phyloP scores from a whole-genome alignment of 2,888 invertebrate genomes.

The Strigamia crassipes region DNA sequence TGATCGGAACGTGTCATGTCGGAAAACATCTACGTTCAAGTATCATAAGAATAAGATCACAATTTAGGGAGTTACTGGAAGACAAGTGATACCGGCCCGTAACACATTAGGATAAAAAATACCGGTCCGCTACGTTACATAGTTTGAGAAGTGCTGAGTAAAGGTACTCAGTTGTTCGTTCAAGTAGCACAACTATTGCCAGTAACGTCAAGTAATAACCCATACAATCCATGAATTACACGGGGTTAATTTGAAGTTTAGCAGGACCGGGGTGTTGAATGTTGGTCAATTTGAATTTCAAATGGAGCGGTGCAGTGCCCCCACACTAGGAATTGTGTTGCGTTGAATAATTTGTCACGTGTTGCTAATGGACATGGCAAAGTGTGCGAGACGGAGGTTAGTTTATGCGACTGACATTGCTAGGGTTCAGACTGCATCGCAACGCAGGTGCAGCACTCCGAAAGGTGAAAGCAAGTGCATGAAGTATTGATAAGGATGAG shows the following conservation, averaged over 20 bases:
- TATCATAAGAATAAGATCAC: too few relatives aligned
- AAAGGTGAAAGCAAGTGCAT: constrained; percentile 20
- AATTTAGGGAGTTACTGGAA: too few relatives aligned
- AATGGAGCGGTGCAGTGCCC: not conserved
- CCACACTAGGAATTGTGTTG: not conserved
- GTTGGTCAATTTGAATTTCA: constrained; percentile 27
- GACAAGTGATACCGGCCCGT: too few relatives aligned
- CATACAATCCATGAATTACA: too few relatives aligned
- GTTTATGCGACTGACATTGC: not conserved
- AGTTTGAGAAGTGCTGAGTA: too few relatives aligned
- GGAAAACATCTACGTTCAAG: too few relatives aligned
- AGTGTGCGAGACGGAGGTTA: not conserved
- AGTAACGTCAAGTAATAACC: too few relatives aligned
- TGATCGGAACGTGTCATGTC: too few relatives aligned
- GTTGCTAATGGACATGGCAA: constrained; percentile 15
- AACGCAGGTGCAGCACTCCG: not conserved
- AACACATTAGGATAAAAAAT: too few relatives aligned
- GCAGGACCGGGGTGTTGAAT: not conserved
- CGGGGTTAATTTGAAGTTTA: not conserved
- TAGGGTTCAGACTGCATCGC: not conserved
- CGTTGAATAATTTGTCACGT: constrained; percentile 17
- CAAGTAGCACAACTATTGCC: too few relatives aligned
- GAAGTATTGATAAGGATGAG: constrained; percentile 27
- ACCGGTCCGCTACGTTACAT: too few relatives aligned
- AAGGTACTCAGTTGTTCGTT: too few relatives aligned